A percentile compares a stretch with the other conserved stretches of the same genome.
These are phyloP conservation scores for Epizoanthus scotinus DNA, from an alignment of 92 coral and sea anemone genomes.

Conservation along the genomic window DNA sequence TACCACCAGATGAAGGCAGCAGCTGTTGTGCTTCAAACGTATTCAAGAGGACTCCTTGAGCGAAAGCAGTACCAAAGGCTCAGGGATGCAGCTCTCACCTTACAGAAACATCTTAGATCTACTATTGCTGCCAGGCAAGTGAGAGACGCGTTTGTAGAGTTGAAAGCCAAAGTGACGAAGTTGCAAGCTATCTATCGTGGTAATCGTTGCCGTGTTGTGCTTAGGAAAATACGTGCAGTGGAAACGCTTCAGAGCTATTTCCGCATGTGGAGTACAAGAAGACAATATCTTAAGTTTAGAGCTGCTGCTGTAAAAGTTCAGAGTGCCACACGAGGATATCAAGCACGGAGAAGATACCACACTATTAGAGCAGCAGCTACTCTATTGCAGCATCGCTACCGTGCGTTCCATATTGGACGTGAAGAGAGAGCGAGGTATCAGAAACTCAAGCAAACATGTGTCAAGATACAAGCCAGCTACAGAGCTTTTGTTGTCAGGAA, in stretches of 20 bases:
- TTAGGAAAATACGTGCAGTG: slow-evolving; percentile 53
- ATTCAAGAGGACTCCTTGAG: slow-evolving; percentile 54
- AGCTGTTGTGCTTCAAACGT: slow-evolving; percentile 52
- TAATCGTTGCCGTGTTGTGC: slow-evolving; percentile 58
- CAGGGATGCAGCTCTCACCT: slow-evolving; percentile 52
- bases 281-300: slow-evolving; percentile 38
- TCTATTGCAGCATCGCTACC: slow-evolving; percentile 55
- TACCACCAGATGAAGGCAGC: slow-evolving; percentile 43
- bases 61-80: slow-evolving; percentile 66
- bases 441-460: slow-evolving; percentile 39
- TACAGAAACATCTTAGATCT: slow-evolving; percentile 65
- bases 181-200: slow-evolving; percentile 78
- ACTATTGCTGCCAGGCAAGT: slow-evolving; percentile 41
- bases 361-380: slow-evolving; percentile 36
- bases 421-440: slow-evolving; percentile 41
- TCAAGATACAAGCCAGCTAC: slow-evolving; percentile 65
- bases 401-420: slow-evolving; percentile 45
- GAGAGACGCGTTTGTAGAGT: slow-evolving; percentile 38
- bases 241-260: slow-evolving; percentile 61
- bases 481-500: slow-evolving; percentile 61
- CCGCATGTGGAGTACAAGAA: slow-evolving; percentile 52
- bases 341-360: slow-evolving; percentile 52
- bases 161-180: slow-evolving; percentile 49
- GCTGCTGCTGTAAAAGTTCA: slow-evolving; percentile 66
- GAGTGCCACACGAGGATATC: slow-evolving; percentile 44